A percentile compares a stretch with the other conserved stretches of the same genome.
phyloP scores from a whole-genome alignment of 2,888 invertebrate genomes.

The Hylaea fasciaria region DNA sequence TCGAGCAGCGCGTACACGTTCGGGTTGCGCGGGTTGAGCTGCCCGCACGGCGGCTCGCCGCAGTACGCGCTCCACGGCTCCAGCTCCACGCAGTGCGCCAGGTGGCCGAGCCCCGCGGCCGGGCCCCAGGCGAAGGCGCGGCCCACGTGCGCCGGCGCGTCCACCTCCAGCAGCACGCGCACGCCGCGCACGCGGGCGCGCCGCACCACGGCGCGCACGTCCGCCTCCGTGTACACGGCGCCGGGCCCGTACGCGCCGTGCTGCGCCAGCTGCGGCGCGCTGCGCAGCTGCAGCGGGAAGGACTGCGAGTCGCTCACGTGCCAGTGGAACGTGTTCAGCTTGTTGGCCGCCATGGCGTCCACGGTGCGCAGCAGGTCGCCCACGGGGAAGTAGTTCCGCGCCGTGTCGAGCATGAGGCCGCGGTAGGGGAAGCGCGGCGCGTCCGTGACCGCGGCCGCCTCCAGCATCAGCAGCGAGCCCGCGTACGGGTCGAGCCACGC shows the following conservation, averaged over 20 bases:
- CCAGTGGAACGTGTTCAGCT: slow-evolving; percentile 97
- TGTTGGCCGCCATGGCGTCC: slow-evolving; percentile 95
- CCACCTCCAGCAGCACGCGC: slow-evolving; percentile 94
- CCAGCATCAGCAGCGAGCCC: slow-evolving; percentile 86
- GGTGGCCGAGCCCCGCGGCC: slow-evolving; percentile 89
- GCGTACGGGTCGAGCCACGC: slow-evolving; percentile 91
- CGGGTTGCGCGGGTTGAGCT: slow-evolving; percentile 92
- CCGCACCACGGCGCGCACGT: slow-evolving; percentile 89
- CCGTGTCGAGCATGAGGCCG: slow-evolving; percentile 95
- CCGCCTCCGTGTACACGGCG: slow-evolving; percentile 89
- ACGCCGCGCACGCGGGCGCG: slow-evolving; percentile 93
- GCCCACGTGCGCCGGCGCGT: slow-evolving; percentile 95
- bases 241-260: slow-evolving; percentile 95
- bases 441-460: slow-evolving; percentile 89
- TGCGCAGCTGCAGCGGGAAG: slow-evolving; percentile 92
- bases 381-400: slow-evolving; percentile 94
- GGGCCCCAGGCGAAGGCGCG: slow-evolving; percentile 95
- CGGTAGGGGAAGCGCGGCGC: slow-evolving; percentile 91
- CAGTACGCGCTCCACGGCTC: slow-evolving; percentile 92
- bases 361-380: slow-evolving; percentile 89
- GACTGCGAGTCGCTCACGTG: slow-evolving; percentile 96
- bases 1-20: slow-evolving; percentile 90
- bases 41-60: slow-evolving; percentile 95
- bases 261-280: slow-evolving; percentile 90
- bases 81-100: slow-evolving; percentile 92